These are phyloP conservation scores for Oceanodroma leucorhoa DNA, from an alignment of 2,797 vertebrate genomes.

Conservation along the genomic window DNA sequence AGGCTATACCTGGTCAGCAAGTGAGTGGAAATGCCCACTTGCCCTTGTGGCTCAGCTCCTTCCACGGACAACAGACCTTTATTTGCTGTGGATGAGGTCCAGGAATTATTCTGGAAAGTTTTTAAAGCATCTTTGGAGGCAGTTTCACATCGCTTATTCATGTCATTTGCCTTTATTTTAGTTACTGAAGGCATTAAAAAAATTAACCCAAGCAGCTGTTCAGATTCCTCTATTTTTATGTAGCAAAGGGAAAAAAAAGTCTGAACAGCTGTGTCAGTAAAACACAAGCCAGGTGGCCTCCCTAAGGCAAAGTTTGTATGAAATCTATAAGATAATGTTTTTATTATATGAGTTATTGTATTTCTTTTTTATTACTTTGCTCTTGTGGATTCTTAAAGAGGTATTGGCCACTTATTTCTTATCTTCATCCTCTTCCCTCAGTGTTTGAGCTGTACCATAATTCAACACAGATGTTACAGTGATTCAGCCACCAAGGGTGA, in stretches of 20 bases:
- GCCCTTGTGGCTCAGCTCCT: not conserved
- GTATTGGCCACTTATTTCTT: not conserved
- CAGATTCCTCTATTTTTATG: not conserved
- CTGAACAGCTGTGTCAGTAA: conserved; percentile 43
- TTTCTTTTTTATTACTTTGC: not conserved
- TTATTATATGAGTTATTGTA: conserved; percentile 22
- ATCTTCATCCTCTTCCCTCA: not conserved
- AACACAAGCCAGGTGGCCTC: conserved; percentile 41
- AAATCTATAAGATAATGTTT: conserved; percentile 38
- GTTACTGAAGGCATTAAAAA: conserved; percentile 31
- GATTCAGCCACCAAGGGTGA: not conserved
- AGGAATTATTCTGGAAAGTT: not conserved
- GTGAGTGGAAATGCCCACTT: not conserved
- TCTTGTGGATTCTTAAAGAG: not conserved
- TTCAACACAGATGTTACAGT: not conserved
- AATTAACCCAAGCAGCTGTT: conserved; percentile 29
- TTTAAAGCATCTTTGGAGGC: not conserved
- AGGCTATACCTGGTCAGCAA: not conserved
- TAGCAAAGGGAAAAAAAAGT: not conserved
- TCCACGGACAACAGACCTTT: not conserved
- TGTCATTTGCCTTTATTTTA: conserved; percentile 28
- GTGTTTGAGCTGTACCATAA: not conserved
- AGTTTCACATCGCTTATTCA: not conserved
- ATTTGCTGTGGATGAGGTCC: not conserved
- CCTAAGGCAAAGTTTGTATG: conserved; percentile 22